Base-by-base conservation (phyloP, 2,797 vertebrate genomes). In the Sciurus vulgaris region DNA sequence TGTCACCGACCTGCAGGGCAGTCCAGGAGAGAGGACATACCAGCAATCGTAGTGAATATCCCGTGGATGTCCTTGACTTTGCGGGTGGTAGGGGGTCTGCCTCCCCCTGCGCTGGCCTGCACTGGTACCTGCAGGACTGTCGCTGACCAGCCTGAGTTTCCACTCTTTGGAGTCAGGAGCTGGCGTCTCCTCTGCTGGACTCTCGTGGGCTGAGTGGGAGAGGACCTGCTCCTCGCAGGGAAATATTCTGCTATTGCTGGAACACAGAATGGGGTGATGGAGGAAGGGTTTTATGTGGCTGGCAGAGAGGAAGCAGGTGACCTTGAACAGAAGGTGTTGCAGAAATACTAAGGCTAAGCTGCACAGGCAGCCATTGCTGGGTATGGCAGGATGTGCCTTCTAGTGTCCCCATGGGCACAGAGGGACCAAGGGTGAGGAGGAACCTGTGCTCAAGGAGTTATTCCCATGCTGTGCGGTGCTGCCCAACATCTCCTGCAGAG, bases 351-450 rank as follows among this genome's bases (percentile, higher is more conserved):
- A 65, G 20, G 61, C 35, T 20, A 10, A 67, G 7, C 8, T 10
- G 35, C 35, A 30, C 26, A 0, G 7, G 3, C 35, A 7, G 28
- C 18, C 44, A 41, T 0, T 7, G 2, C 3, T 28, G n/a, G 51
- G 41, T 1, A 7, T 11, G n/a, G 2, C 15, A 18, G n/a, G 22
- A 30, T 26, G 14, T 11, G 17, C 17, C 18, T 61, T 44, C 30
- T 59, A 2, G 44, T 30, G 78, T 22, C 30, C 69, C 61, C 22
- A 26, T 1, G 12, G 1, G 26, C 11, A 22, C 0, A 67, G 65
- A 24, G 7, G 12, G 7, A 28, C 20, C 20, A 26, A 44, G n/a
- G 41, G 30, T 41, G 26, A 65, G 59, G 30, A 93, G 56, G 30
- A 44, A n/a, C 44, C 44, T 7, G 49, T 59, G 12, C 12, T 51